Conservation (phyloP, 2,113 vertebrate genomes). For the Gallinago jamesoni region DNA sequence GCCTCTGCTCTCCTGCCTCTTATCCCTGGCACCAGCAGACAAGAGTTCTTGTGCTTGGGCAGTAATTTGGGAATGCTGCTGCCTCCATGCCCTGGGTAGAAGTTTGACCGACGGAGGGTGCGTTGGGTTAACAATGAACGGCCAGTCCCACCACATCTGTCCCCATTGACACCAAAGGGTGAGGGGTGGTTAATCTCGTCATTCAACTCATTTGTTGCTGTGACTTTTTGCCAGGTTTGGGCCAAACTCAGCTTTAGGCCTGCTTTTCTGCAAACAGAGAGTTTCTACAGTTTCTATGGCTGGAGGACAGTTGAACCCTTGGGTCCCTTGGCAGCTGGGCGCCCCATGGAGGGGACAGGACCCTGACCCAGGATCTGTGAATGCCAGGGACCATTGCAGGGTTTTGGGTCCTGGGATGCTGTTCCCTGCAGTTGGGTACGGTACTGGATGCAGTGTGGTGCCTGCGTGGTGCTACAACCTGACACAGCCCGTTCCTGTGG, state of each 20-base stretch:
- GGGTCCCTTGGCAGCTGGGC: not conserved
- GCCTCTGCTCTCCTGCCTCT: not conserved
- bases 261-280: not conserved
- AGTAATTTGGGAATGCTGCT: not conserved
- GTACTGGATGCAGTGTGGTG: not conserved
- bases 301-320: not conserved
- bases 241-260: not conserved
- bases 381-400: not conserved
- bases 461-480: accelerated
- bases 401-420: not conserved
- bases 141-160: not conserved
- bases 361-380: not conserved
- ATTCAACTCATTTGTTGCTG: not conserved
- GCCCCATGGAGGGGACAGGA: accelerated
- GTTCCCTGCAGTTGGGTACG: not conserved
- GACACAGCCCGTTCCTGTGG: not conserved
- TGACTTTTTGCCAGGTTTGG: not conserved
- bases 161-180: not conserved
- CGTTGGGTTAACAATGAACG: not conserved
- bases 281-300: not conserved
- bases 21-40: not conserved
- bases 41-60: not conserved
- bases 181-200: not conserved
- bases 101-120: not conserved
- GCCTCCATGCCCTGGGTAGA: not conserved